Conservation (phyloP, 2,888 invertebrate species). For the Loripinus fragilis region DNA sequence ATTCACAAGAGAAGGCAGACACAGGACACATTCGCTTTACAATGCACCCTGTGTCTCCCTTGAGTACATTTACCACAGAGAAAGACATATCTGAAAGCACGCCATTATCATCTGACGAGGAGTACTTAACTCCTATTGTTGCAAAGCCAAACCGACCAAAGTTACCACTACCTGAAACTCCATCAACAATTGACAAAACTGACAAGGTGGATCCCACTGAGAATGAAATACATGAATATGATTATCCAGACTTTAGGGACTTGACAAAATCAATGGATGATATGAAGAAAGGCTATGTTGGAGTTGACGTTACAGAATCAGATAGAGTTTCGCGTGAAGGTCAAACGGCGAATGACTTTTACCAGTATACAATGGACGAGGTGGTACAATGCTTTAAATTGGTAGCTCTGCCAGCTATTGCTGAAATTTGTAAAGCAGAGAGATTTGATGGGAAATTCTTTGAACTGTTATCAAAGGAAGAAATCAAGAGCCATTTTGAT, state of each 20-base stretch:
- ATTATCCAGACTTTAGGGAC: neutral
- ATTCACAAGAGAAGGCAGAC: too few species aligned
- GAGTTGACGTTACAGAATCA: neutral
- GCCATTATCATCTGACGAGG: too few species aligned
- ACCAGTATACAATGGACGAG: neutral
- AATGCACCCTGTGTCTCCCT: too few species aligned
- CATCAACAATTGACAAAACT: neutral
- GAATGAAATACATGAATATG: neutral
- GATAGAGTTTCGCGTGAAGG: neutral
- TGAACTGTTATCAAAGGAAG: neutral
- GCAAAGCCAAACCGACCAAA: neutral
- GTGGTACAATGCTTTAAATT: neutral
- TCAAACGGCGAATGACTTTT: neutral
- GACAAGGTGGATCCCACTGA: neutral
- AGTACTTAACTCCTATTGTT: neutral
- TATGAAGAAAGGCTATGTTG: neutral
- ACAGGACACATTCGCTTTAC: too few species aligned
- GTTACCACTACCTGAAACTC: neutral
- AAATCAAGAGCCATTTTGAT: neutral
- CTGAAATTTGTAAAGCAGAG: neutral
- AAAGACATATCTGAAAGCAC: too few species aligned
- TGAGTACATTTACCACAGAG: too few species aligned
- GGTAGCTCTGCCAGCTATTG: neutral
- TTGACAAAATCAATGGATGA: neutral
- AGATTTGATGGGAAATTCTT: slow-evolving; percentile 1